Percentiles rank a stretch among this genome's conserved stretches.
Evolutionary conservation across 2,888 invertebrate genomes (phyloP).

Genomic region (Boloria euphrosyne): DNA sequence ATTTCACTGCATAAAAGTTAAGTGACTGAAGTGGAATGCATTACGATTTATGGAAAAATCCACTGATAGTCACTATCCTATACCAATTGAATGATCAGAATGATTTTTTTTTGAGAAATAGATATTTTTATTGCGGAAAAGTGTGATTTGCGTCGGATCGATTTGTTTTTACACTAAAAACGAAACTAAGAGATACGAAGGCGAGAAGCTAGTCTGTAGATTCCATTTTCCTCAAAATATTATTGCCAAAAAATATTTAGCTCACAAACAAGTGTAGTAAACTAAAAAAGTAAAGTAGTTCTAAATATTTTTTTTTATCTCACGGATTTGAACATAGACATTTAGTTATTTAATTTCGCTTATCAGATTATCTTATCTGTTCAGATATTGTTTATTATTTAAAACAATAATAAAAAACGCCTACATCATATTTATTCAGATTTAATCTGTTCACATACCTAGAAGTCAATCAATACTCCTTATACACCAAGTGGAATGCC

Average conservation of each 20-base stretch:
- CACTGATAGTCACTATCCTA: neutral
- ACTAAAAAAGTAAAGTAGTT: too few species aligned
- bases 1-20: neutral
- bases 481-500: neutral
- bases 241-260: neutral
- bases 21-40: neutral
- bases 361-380: slow-evolving; percentile 14
- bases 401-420: slow-evolving; percentile 7
- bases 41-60: neutral
- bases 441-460: neutral
- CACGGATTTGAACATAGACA: too few species aligned
- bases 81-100: too few species aligned
- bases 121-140: too few species aligned
- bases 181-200: too few species aligned
- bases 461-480: slow-evolving; percentile 6
- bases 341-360: neutral
- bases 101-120: too few species aligned
- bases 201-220: neutral
- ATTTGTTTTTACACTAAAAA: too few species aligned
- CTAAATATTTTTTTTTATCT: too few species aligned
- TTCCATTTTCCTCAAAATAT: neutral
- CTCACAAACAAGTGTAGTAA: neutral
- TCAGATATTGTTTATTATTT: slow-evolving; percentile 17
- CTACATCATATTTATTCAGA: slow-evolving; percentile 6
- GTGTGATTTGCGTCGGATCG: neutral